Evolutionary conservation across 2,888 invertebrate genomes (phyloP), one percentile per base, ranked within the genome.

Genomic region (Diplazon laetatorius): DNA sequence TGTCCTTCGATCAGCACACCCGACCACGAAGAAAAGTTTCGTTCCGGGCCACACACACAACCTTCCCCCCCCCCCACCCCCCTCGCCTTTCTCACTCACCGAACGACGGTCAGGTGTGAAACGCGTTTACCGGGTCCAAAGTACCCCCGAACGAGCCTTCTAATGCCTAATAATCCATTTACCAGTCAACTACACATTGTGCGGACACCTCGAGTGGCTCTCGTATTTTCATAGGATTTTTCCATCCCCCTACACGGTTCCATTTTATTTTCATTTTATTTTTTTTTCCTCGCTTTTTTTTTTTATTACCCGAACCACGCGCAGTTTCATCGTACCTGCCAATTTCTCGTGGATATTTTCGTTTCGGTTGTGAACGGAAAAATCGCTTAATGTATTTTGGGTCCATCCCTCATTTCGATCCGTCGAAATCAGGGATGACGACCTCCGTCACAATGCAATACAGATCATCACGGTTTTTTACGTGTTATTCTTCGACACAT

Each of bases 131-230:
- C 30, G 30, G 77, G 59, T 35, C 42, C 60, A 76, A 76, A 78
- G 78, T 83, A 37, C 14, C 35, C n/a, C 12, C 16, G 16, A 12
- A 2, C 48, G 62, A 18, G 16, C 60, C 75, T 83, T 82, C 82
- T 82, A 83, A 86, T 84, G 83, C 87, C 89, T 88, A 89, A 89
- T 89, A 88, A 89, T 89, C 89, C 85, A 88, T 88, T 89, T 88
- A 88, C 81, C 80, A 80, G 77, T 22, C 37, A 80, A 78, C 81
- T 82, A 82, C 84, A 78, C 84, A 80, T 82, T 77, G 71, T 55
- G 70, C 73, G 55, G 63, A 16, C 65, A n/a, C 52, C 73, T 76
- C 72, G 78, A 80, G 77, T 72, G 76, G 57, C 68, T 69, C 55
- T 69, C 55, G 44, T 89, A 87, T 89, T 88, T 89, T 89, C 85